These are phyloP conservation scores for Lanius ludovicianus DNA, from an alignment of 2,113 vertebrate genomes.

Conservation along the genomic window DNA sequence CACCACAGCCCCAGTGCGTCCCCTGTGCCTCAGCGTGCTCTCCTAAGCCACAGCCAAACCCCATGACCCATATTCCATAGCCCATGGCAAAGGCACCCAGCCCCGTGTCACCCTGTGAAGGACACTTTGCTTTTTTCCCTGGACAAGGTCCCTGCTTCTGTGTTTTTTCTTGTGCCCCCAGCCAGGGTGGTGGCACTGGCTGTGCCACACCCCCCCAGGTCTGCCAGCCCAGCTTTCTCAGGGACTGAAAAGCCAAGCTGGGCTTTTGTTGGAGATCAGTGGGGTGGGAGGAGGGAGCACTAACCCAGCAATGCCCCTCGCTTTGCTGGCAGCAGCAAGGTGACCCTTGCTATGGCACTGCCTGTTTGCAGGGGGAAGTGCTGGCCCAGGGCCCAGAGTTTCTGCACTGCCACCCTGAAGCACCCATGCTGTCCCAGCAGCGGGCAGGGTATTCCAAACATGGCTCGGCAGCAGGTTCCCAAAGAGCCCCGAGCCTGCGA, in stretches of 20 bases:
- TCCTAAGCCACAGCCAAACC: background rate
- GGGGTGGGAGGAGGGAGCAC: background rate
- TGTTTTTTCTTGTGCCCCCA: background rate
- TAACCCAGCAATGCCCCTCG: accelerated
- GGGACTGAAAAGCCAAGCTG: background rate
- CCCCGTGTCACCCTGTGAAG: background rate
- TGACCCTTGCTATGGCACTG: background rate
- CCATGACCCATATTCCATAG: background rate
- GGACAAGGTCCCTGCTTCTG: background rate
- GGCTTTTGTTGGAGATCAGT: background rate
- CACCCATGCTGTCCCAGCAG: accelerated
- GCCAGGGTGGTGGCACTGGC: background rate
- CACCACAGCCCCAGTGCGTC: accelerated
- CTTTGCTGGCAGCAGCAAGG: background rate
- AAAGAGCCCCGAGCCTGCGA: accelerated
- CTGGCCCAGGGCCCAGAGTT: background rate
- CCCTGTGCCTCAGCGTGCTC: accelerated
- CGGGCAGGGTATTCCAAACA: accelerated
- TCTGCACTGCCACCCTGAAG: background rate
- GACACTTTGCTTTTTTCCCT: background rate
- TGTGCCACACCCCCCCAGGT: background rate
- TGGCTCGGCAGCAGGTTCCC: background rate
- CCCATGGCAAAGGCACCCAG: accelerated
- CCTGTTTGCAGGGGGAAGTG: accelerated
- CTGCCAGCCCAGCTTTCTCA: background rate